These are phyloP conservation scores for Brachymystax lenok DNA, from an alignment of 2,797 vertebrate genomes.

Conservation along the genomic window DNA sequence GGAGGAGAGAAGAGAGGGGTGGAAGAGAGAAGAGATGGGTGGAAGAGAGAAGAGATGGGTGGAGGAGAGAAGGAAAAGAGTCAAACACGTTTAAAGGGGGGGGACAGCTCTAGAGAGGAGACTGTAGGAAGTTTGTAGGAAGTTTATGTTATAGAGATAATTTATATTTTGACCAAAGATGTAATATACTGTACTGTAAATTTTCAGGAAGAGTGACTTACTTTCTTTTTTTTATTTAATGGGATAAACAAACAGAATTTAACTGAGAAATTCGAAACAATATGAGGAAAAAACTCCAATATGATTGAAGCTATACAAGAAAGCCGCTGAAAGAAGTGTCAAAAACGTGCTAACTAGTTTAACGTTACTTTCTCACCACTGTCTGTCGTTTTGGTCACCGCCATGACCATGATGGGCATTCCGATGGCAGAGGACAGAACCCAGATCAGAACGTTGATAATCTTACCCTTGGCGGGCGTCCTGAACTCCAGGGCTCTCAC, in stretches of 20 bases:
- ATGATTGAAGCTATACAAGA: neutral
- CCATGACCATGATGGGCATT: slow-evolving; percentile 92
- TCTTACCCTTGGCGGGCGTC: slow-evolving; percentile 88
- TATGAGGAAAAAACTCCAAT: no score
- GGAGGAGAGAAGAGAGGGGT: no score
- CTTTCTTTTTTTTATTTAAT: no score
- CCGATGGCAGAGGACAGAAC: slow-evolving; percentile 88
- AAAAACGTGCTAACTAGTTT: neutral
- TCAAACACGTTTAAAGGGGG: neutral
- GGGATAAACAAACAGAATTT: no score
- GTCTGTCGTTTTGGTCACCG: slow-evolving; percentile 80
- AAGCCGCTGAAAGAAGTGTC: neutral
- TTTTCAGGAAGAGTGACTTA: neutral
- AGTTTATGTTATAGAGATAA: no score
- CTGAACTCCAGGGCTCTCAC: slow-evolving; percentile 89
- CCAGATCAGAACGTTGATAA: slow-evolving; percentile 95
- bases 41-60: no score
- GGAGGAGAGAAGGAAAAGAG: neutral
- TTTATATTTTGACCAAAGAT: neutral
- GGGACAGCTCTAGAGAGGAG: neutral
- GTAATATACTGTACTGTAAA: neutral
- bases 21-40: no score
- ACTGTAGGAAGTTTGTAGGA: no score
- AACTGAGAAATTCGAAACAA: no score
- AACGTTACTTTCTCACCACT: slow-evolving; percentile 69